phyloP scores from a whole-genome alignment of 1,140 invertebrate genomes.

The Saccostrea cuccullata region DNA sequence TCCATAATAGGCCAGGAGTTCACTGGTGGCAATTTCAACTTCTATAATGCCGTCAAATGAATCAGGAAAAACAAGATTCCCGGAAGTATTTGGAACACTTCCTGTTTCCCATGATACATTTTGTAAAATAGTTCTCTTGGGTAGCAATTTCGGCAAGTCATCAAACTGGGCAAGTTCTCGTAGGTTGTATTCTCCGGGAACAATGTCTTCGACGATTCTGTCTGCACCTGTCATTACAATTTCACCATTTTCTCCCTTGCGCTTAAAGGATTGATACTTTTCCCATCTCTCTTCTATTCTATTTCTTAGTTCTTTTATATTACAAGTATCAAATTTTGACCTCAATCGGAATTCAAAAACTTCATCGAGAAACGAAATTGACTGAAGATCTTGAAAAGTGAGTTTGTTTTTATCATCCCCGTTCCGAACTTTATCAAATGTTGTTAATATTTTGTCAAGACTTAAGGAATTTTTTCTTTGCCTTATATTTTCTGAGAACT shows the following conservation, averaged over 20 bases:
- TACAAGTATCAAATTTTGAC: not conserved
- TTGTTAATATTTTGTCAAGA: constrained; percentile 24
- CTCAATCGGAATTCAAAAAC: not conserved
- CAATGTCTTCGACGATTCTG: constrained; percentile 51
- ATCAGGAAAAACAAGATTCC: constrained; percentile 46
- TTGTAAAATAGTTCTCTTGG: constrained; percentile 48
- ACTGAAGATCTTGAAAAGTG: constrained; percentile 15
- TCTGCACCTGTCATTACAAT: constrained; percentile 52
- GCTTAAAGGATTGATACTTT: constrained; percentile 34
- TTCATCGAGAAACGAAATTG: not conserved
- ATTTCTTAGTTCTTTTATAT: constrained; percentile 29
- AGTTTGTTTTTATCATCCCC: not conserved
- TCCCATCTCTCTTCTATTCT: constrained; percentile 45
- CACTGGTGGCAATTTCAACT: constrained; percentile 48
- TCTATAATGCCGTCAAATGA: constrained; percentile 45
- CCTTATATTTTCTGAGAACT: constrained; percentile 54
- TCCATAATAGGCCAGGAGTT: constrained; percentile 52
- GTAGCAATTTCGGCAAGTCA: constrained; percentile 52
- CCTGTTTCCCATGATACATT: constrained; percentile 43
- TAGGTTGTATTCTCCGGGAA: constrained; percentile 57
- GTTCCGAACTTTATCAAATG: constrained; percentile 19
- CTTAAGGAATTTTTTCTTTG: constrained; percentile 22
- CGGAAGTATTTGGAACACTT: constrained; percentile 37
- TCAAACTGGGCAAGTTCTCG: constrained; percentile 53
- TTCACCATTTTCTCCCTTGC: constrained; percentile 36